A percentile compares a stretch with the other conserved stretches of the same genome.
Conservation (phyloP, 1,140 invertebrate genomes). For the Eupristina koningsbergeri region DNA sequence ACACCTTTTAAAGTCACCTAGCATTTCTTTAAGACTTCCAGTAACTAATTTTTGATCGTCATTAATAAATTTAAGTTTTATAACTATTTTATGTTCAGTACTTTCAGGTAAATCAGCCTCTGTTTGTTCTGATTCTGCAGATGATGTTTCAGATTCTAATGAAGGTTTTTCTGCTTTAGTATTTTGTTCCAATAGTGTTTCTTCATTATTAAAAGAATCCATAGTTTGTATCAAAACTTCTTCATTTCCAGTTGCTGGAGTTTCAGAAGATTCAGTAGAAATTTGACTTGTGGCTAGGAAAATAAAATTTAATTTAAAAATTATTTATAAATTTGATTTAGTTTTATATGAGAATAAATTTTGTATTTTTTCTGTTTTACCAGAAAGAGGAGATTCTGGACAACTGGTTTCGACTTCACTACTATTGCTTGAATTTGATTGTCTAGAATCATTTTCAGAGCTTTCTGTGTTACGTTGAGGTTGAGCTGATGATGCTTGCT, state of each 20-base stretch:
- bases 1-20: conserved; percentile 92
- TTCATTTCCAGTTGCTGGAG: conserved; percentile 58
- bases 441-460: conserved; percentile 58
- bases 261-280: conserved; percentile 57
- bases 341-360: neutral
- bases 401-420: conserved; percentile 57
- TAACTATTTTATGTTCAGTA: conserved; percentile 76
- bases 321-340: neutral
- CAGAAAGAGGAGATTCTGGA: conserved; percentile 57
- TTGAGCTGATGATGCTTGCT: conserved; percentile 49
- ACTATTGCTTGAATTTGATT: conserved; percentile 51
- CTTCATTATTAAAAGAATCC: conserved; percentile 66
- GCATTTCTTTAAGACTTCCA: conserved; percentile 81
- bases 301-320: neutral
- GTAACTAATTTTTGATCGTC: conserved; percentile 88
- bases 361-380: conserved; percentile 40
- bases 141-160: conserved; percentile 38
- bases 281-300: conserved; percentile 50
- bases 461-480: conserved; percentile 55
- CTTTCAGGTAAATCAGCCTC: conserved; percentile 50
- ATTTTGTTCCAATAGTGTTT: conserved; percentile 52
- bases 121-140: conserved; percentile 47
- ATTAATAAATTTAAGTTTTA: conserved; percentile 90
- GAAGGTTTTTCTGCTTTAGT: conserved; percentile 44
- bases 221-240: conserved; percentile 69